Conservation (phyloP, 2,888 invertebrate species). For the Stratiomys singularior region DNA sequence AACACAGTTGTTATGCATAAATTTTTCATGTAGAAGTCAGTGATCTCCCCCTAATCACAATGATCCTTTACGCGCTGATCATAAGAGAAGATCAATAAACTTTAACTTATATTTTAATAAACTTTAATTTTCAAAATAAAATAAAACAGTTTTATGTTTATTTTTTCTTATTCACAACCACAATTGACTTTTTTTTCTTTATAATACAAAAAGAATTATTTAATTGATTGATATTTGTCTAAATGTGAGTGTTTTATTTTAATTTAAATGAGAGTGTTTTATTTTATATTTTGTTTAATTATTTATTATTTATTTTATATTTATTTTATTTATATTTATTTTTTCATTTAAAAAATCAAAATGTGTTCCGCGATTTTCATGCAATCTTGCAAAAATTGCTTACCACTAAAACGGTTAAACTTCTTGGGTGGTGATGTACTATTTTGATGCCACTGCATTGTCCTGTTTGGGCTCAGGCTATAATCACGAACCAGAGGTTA, state of each 20-base stretch:
- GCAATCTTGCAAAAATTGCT: conserved; percentile 24
- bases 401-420: conserved; percentile 33
- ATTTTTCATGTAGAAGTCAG: no score
- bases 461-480: no score
- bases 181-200: conserved; percentile 19
- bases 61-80: conserved; percentile 18
- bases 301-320: no score
- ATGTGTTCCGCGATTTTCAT: conserved; percentile 18
- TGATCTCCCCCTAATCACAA: no score
- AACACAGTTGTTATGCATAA: no score
- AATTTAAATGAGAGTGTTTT: no score
- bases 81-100: conserved; percentile 10
- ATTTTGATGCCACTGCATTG: no score
- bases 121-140: neutral
- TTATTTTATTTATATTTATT: no score
- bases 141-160: conserved; percentile 31
- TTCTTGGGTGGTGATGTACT: no score
- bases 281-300: no score
- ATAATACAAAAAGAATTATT: conserved; percentile 28
- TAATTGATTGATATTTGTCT: conserved; percentile 31
- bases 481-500: no score
- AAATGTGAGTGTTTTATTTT: neutral
- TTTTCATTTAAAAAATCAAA: no score
- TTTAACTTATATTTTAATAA: conserved; percentile 16
- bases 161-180: conserved; percentile 14